Percentiles rank a stretch among this genome's conserved stretches.
Evolutionary conservation across 1,140 invertebrate genomes (phyloP).

Genomic region (Hirudo medicinalis): DNA sequence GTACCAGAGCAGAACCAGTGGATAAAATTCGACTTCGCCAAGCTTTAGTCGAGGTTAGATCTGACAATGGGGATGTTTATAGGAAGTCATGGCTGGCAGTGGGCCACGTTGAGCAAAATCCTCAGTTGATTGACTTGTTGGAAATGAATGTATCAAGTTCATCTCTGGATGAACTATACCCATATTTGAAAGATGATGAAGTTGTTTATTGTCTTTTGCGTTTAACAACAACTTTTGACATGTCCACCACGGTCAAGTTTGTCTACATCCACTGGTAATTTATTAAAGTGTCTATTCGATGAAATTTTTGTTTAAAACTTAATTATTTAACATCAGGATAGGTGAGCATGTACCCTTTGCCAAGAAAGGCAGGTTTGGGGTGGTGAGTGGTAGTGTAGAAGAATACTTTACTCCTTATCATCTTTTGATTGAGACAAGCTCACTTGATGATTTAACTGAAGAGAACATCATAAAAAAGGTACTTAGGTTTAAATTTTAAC

Average conservation of each 20-base stretch:
- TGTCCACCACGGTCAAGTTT: conserved; percentile 33
- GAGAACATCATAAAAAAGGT: conserved; percentile 32
- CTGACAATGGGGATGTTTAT: conserved; percentile 23
- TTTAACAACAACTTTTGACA: conserved; percentile 30
- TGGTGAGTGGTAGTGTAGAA: conserved; percentile 32
- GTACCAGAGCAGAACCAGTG: conserved; percentile 27
- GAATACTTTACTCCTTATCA: conserved; percentile 32
- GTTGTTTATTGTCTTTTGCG: conserved; percentile 32
- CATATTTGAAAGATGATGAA: conserved; percentile 27
- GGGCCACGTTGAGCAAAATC: conserved; percentile 32
- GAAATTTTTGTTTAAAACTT: not conserved
- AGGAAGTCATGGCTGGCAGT: conserved; percentile 28
- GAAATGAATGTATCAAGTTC: conserved; percentile 22
- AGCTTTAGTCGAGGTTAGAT: conserved; percentile 27
- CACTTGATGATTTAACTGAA: conserved; percentile 28
- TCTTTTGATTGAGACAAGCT: conserved; percentile 28
- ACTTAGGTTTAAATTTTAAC: not conserved
- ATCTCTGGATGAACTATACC: conserved; percentile 24
- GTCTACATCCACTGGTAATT: conserved; percentile 35
- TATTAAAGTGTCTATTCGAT: not conserved
- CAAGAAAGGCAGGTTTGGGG: conserved; percentile 33
- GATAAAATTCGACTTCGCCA: conserved; percentile 26
- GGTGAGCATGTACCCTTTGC: conserved; percentile 32
- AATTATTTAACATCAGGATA: conserved; percentile 27
- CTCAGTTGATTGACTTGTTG: conserved; percentile 24